These are phyloP conservation scores for Sicus ferrugineus DNA, from an alignment of 2,888 invertebrate species.

Conservation along the genomic window DNA sequence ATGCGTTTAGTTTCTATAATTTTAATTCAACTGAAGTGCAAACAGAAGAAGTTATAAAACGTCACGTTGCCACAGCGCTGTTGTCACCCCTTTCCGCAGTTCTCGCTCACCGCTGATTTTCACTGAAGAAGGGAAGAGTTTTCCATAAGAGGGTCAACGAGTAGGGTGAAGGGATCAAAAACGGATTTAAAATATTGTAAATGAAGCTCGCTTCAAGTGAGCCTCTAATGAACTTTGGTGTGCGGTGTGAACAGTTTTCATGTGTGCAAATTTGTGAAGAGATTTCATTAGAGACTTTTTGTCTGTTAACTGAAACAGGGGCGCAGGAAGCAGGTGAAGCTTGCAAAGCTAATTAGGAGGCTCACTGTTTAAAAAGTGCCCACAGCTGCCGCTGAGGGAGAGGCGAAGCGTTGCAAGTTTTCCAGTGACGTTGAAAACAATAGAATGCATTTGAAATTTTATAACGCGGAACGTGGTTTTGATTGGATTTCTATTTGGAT, in stretches of 20 bases:
- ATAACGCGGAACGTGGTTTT: too few relatives aligned
- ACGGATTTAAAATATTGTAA: neutral
- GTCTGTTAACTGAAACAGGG: too few relatives aligned
- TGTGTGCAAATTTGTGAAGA: neutral
- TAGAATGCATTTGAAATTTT: too few relatives aligned
- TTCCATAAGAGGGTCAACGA: neutral
- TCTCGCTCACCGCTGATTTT: neutral
- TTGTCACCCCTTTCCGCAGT: neutral
- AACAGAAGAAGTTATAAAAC: neutral
- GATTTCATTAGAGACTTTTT: neutral
- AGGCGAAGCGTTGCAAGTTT: too few relatives aligned
- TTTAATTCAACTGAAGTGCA: constrained; percentile 11
- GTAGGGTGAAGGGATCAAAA: neutral
- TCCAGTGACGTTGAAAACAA: too few relatives aligned
- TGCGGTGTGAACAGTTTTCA: neutral
- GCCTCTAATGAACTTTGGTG: neutral
- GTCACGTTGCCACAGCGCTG: neutral
- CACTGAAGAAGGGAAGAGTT: too few relatives aligned
- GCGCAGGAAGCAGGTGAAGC: too few relatives aligned
- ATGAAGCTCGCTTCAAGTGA: neutral
- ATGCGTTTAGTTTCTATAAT: neutral
- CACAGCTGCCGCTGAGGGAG: too few relatives aligned
- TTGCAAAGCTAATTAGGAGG: too few relatives aligned
- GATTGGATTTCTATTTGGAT: too few relatives aligned
- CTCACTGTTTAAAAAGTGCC: too few relatives aligned